Conservation (phyloP, 2,113 vertebrate genomes). For the Neomonachus schauinslandi region DNA sequence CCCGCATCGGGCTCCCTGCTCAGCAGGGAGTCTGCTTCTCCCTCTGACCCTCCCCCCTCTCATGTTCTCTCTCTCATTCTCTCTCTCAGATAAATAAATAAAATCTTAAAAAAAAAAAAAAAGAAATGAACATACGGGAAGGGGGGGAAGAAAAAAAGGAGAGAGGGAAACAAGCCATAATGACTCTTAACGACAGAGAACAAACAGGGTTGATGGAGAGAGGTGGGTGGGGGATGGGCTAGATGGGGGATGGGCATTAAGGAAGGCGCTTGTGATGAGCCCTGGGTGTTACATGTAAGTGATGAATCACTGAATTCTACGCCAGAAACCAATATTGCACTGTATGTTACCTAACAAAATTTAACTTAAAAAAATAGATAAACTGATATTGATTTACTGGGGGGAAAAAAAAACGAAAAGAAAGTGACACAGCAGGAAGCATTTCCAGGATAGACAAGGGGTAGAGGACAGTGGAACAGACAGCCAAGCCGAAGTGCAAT, state of each 20-base stretch:
- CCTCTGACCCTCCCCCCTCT: too few species aligned
- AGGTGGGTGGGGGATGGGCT: background rate
- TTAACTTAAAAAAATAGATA: background rate
- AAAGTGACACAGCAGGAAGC: background rate
- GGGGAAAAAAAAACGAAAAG: background rate
- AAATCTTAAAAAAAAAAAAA: too few species aligned
- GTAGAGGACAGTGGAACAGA: rapidly evolving
- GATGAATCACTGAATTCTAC: background rate
- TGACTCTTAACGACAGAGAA: background rate
- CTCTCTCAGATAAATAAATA: too few species aligned
- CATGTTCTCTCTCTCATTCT: too few species aligned
- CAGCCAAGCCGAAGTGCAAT: background rate
- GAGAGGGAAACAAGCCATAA: background rate
- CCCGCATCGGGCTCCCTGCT: too few species aligned
- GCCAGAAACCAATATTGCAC: background rate
- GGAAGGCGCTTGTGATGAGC: background rate
- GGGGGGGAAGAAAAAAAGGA: background rate
- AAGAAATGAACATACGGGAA: background rate
- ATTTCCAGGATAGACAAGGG: background rate
- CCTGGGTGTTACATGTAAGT: background rate
- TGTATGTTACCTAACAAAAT: background rate
- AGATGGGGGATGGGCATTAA: background rate
- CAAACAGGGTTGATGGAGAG: background rate
- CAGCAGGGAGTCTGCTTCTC: too few species aligned
- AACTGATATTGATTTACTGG: background rate